Evolutionary conservation across 2,113 vertebrate genomes (phyloP).

Genomic region (Myotis yumanensis): DNA sequence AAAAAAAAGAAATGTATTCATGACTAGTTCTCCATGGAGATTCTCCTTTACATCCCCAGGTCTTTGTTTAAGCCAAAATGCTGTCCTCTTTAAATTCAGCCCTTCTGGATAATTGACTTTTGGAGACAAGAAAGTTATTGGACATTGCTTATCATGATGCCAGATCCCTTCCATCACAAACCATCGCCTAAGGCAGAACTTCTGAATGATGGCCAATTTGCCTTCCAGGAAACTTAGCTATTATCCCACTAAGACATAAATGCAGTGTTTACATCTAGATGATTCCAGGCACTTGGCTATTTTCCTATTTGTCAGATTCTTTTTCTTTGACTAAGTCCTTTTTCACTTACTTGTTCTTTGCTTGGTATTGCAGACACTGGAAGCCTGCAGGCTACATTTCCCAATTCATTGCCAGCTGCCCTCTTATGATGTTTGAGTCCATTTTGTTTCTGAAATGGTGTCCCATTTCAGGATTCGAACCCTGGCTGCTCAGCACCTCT

Average conservation of each 20-base stretch:
- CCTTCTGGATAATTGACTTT: background rate
- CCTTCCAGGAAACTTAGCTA: background rate
- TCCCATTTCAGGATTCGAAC: background rate
- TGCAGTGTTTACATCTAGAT: background rate
- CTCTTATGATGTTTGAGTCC: background rate
- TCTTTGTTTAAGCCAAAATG: conserved; percentile 2
- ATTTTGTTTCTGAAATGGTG: background rate
- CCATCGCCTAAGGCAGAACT: background rate
- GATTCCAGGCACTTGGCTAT: background rate
- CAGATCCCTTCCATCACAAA: background rate
- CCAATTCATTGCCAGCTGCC: background rate
- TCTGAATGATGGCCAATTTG: background rate
- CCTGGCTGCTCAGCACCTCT: background rate
- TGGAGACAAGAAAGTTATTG: background rate
- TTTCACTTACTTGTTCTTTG: background rate
- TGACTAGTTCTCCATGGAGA: background rate
- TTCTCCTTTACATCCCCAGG: background rate
- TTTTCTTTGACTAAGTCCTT: background rate
- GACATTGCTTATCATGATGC: background rate
- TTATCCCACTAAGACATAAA: background rate
- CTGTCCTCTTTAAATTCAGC: background rate
- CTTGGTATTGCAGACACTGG: background rate
- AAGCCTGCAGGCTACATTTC: background rate
- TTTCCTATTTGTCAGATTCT: background rate
- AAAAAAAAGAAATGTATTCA: background rate